These are phyloP conservation scores for Rhabdomys dilectus DNA, from an alignment of 2,113 vertebrate genomes.

Conservation along the genomic window DNA sequence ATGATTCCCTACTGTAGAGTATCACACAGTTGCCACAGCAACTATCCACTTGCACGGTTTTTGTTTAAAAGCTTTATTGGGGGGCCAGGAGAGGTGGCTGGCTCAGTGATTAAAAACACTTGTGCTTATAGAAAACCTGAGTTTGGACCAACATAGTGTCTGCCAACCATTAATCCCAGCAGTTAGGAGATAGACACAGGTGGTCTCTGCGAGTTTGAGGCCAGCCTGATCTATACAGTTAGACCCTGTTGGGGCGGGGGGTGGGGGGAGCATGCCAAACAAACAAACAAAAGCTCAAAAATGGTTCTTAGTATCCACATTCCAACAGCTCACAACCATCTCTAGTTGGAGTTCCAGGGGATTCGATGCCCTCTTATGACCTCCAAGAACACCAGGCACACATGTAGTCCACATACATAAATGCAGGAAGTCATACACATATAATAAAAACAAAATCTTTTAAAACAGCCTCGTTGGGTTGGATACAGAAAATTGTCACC, in stretches of 20 bases:
- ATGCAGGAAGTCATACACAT: background rate
- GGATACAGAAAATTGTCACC: conserved; percentile 14
- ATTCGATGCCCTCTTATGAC: background rate
- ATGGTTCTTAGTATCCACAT: background rate
- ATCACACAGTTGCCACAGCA: background rate
- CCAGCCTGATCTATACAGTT: background rate
- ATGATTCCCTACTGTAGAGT: background rate
- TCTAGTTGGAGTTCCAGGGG: background rate
- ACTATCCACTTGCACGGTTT: background rate
- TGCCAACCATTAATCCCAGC: background rate
- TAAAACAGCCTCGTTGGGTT: background rate
- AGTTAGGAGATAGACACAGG: background rate
- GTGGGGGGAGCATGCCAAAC: background rate
- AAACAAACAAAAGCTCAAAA: background rate
- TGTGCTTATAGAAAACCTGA: background rate
- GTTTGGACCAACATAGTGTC: background rate
- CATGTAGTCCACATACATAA: background rate
- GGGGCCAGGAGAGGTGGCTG: background rate
- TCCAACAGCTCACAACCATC: background rate
- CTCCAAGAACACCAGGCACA: background rate
- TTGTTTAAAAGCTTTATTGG: conserved; percentile 41
- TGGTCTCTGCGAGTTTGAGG: background rate
- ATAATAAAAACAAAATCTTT: background rate
- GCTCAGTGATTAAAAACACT: background rate
- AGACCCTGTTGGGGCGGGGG: background rate